phyloP scores from a whole-genome alignment of 2,888 invertebrate species.

The Noctua pronuba region DNA sequence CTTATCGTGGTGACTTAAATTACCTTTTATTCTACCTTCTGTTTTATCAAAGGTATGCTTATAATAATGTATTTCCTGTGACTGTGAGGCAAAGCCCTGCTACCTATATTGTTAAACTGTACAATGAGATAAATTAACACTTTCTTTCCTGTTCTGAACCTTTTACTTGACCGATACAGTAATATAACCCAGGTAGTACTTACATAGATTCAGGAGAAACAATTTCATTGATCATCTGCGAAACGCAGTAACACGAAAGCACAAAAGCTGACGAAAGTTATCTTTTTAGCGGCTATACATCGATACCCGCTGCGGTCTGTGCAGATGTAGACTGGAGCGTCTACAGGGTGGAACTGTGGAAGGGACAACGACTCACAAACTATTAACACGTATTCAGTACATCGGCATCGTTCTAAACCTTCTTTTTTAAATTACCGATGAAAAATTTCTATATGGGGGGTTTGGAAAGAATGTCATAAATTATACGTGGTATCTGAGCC shows the following conservation, averaged over 20 bases:
- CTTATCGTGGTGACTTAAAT: neutral
- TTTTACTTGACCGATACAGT: conserved; percentile 13
- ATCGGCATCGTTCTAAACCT: no score
- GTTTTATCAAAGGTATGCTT: neutral
- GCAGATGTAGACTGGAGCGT: neutral
- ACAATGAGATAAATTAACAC: neutral
- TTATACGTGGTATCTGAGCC: no score
- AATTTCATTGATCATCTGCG: neutral
- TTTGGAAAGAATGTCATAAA: no score
- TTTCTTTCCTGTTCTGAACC: neutral
- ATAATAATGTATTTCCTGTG: neutral
- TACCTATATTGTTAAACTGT: neutral
- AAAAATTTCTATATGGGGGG: no score
- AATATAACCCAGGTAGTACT: neutral
- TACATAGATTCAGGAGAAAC: neutral
- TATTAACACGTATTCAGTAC: no score
- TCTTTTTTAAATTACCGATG: no score
- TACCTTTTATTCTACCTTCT: neutral
- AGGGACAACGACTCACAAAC: no score
- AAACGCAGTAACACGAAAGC: neutral
- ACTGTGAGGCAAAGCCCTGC: neutral
- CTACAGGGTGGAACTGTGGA: no score
- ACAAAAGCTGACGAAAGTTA: neutral
- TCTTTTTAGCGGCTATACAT: no score
- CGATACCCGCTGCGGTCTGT: neutral